Evolutionary conservation across 2,888 invertebrate species (phyloP).

Genomic region (Nephrocerus scutellatus): DNA sequence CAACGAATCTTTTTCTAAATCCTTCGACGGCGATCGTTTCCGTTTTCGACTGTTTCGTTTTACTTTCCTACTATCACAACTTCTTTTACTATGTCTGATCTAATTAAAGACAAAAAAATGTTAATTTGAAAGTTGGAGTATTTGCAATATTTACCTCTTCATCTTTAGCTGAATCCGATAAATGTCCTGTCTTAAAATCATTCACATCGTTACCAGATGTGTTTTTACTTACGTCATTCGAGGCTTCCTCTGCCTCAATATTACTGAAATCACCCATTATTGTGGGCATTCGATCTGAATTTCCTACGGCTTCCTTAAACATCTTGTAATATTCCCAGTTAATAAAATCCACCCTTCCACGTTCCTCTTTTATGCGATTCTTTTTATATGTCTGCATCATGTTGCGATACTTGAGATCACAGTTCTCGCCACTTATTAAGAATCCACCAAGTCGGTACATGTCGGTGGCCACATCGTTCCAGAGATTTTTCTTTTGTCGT

Average conservation of each 20-base stretch:
- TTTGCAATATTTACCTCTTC: too few species aligned
- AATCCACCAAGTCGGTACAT: constrained; percentile 15
- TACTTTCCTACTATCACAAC: too few species aligned
- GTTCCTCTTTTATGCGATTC: constrained; percentile 17
- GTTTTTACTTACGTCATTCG: too few species aligned
- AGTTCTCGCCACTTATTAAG: constrained; percentile 15
- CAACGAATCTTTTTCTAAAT: neutral
- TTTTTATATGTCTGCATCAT: constrained; percentile 21
- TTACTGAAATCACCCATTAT: too few species aligned
- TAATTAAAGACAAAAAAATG: too few species aligned
- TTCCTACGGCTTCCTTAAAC: neutral
- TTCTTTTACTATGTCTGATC: too few species aligned
- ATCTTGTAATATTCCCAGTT: constrained; percentile 18
- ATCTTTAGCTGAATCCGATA: too few species aligned
- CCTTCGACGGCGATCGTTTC: neutral
- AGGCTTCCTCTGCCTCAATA: too few species aligned
- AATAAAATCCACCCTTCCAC: constrained; percentile 15
- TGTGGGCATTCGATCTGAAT: too few species aligned
- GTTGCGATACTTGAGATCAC: constrained; percentile 19
- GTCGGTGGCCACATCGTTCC: constrained; percentile 19
- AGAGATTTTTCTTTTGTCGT: constrained; percentile 18
- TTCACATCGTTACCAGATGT: too few species aligned
- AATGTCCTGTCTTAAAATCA: constrained; percentile 11
- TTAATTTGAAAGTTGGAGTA: too few species aligned
- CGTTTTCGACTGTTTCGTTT: neutral